Evolutionary conservation across 2,888 invertebrate genomes (phyloP), one percentile per base, ranked within the genome.

Genomic region (Pardosa pseudoannulata): DNA sequence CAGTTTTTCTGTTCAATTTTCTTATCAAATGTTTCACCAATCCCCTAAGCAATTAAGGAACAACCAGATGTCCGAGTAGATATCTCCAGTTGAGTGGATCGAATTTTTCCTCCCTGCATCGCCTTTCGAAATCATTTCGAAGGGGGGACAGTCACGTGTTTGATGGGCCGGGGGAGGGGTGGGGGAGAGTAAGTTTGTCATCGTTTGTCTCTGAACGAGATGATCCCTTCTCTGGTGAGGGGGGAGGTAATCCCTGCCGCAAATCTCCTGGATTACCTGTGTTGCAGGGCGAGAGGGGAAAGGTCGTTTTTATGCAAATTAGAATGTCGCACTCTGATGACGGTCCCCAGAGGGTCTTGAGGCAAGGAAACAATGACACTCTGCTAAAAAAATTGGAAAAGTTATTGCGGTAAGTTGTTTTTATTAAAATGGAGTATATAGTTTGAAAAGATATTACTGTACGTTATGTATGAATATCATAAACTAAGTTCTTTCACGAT

Each of bases 221-320:
- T 82, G 82, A 82, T 82, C 82, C 56, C 27, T 41, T 36, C 39
- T 39, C 27, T 68, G 62, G 68, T 36, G 73, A 36, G 64, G 36
- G 39, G 68, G 31, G 23, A 27, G n/a, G 70, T 82, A 82, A 82
- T 82, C 76, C 76, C 31, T 39, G 65, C 83, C 78, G 71, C 76
- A 78, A 85, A 85, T 85, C 83, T 75, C 56, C 41, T 13, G 83
- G 83, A 85, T 85, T 85, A 85, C 78, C 78, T 85, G 83, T 46
- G 16, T 29, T 41, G 41, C 46, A 32, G 39, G 28, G n/a, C 23
- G 32, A 31, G 78, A 78, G 78, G 72, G 39, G 73, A 72, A 68
- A 78, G 73, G 83, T 85, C 78, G 78, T 85, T 85, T 85, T 85
- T 85, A 78, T 85, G 83, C 83, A 85, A 85, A 85, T 85, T 78